These are phyloP conservation scores for Spilosoma lubricipeda DNA, from an alignment of 2,888 invertebrate genomes.

Conservation along the genomic window DNA sequence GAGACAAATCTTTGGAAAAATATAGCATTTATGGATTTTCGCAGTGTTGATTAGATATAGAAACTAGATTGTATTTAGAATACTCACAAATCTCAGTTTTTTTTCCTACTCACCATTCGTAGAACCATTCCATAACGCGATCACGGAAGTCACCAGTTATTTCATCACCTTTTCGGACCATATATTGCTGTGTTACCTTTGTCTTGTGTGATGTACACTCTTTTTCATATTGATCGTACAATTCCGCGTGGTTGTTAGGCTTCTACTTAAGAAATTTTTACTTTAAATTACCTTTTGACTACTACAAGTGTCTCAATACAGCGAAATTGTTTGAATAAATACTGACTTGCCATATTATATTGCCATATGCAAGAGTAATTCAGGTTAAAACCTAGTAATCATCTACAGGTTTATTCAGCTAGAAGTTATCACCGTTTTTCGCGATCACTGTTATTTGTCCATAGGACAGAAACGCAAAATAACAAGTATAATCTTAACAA, in stretches of 20 bases:
- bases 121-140: slow-evolving; percentile 70
- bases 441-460: not conserved
- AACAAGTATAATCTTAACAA: too few species aligned
- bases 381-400: not conserved
- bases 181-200: slow-evolving; percentile 54
- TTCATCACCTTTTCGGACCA: slow-evolving; percentile 51
- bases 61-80: too few species aligned
- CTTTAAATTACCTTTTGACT: not conserved
- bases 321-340: too few species aligned
- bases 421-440: not conserved
- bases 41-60: too few species aligned
- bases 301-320: not conserved
- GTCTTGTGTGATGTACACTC: slow-evolving; percentile 54
- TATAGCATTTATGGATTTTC: too few species aligned
- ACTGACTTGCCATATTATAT: too few species aligned
- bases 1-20: too few species aligned
- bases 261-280: slow-evolving; percentile 20
- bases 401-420: not conserved
- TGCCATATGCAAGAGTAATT: not conserved
- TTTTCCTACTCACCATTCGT: slow-evolving; percentile 62
- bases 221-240: slow-evolving; percentile 47
- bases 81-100: too few species aligned
- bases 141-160: slow-evolving; percentile 67
- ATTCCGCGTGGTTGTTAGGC: slow-evolving; percentile 20
- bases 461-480: not conserved